Evolutionary conservation across 2,888 invertebrate genomes (phyloP), one percentile per base, ranked within the genome.

Genomic region (Stenodera caucasica): DNA sequence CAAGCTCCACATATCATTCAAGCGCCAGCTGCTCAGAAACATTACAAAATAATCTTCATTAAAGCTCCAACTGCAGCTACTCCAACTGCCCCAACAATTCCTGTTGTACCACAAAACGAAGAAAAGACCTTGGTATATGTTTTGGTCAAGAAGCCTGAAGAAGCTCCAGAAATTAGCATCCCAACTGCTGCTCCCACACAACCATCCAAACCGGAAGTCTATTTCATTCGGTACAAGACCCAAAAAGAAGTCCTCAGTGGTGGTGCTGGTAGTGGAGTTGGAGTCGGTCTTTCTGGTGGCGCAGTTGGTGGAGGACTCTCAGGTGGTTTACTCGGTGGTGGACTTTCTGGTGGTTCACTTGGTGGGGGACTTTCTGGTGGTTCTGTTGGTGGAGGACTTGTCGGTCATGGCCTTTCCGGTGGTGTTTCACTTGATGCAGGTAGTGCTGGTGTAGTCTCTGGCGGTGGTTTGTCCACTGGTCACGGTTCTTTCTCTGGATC

Each of bases 11-110:
- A 88, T 71, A 84, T 87, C 57, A 85, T 90, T 69, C 84, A 85
- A 30, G 82, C 87, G 0, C 88, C 89, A 51, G 88, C 90, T 65
- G 85, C 92, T 54, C 92, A 92, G 23, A 92, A 92, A 75, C 92
- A 92, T 81, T 92, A 94, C 86, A 93, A 93, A 79, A 94, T 94
- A 79, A 92, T 94, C 82, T 93, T 94, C 86, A 93, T 94, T 82
- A 93, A 93, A 85, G 75, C 72, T 12, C 73, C 73, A 57, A 64
- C 72, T 21, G 54, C 70, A 29, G 90, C 91, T 55, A 86, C 90
- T 60, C 90, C 91, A 54, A 87, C 88, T 65, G 90, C 88, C 1
- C 92, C 92, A 65, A 85, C 89, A 67, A 90, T 92, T 67, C 91
- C 92, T 29, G 80, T 89, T 33, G 89, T 90, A 78, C 87, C 88